These are phyloP conservation scores for Staurois parvus DNA, from an alignment of 2,797 vertebrate species.

Conservation along the genomic window DNA sequence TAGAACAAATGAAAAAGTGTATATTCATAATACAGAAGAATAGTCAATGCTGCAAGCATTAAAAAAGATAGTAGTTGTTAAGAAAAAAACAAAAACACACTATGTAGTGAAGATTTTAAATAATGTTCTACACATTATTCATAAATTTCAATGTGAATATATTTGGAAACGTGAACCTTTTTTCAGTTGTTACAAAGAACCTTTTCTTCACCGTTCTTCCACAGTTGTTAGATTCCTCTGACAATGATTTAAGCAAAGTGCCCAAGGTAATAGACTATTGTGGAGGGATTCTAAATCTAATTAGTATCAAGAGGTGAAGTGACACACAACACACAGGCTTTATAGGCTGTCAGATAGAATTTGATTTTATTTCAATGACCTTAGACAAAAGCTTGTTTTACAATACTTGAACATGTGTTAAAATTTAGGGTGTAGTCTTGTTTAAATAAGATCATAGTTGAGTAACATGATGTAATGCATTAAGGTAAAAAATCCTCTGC, in stretches of 20 bases:
- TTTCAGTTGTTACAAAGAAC: neutral
- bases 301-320: conserved; percentile 25
- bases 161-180: neutral
- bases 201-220: conserved; percentile 1
- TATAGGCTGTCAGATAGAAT: conserved; percentile 23
- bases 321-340: conserved; percentile 30
- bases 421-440: conserved; percentile 16
- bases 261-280: conserved; percentile 39
- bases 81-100: neutral
- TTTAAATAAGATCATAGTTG: neutral
- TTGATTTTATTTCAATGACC: conserved; percentile 13
- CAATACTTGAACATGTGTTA: conserved; percentile 16
- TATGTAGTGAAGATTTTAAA: neutral
- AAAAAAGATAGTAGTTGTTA: neutral
- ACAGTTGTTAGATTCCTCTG: neutral
- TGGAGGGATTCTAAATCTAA: conserved; percentile 26
- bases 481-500: no score
- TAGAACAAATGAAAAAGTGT: neutral
- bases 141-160: neutral
- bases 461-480: neutral
- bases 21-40: neutral
- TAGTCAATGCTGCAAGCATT: neutral
- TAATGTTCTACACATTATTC: neutral
- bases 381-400: conserved; percentile 13
- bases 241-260: conserved; percentile 21